A percentile compares a stretch with the other conserved stretches of the same genome.
Evolutionary conservation across 2,888 invertebrate genomes (phyloP).

Genomic region (Notodonta dromedarius): DNA sequence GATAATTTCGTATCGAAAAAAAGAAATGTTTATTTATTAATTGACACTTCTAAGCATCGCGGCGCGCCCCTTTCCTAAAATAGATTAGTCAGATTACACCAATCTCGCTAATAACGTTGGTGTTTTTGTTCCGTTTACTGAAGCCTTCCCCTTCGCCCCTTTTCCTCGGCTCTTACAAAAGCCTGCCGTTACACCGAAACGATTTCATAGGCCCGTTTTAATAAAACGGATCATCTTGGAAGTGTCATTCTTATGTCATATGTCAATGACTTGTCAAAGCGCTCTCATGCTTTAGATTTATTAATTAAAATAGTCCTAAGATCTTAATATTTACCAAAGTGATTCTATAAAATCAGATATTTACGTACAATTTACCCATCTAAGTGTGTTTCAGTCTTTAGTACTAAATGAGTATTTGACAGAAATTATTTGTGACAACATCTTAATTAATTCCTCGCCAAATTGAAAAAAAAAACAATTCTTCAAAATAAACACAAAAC

Average conservation of each 20-base stretch:
- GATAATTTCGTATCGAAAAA: not conserved
- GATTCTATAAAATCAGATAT: too few relatives aligned
- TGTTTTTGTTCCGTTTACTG: slow-evolving; percentile 83
- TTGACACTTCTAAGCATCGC: slow-evolving; percentile 66
- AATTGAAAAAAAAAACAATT: not conserved
- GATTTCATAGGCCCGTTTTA: not conserved
- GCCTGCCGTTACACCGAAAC: slow-evolving; percentile 61
- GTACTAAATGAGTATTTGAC: too few relatives aligned
- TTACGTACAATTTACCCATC: too few relatives aligned
- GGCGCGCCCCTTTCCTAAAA: slow-evolving; percentile 74
- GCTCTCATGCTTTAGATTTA: too few relatives aligned
- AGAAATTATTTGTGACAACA: too few relatives aligned
- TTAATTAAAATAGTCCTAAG: too few relatives aligned
- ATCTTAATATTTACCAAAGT: too few relatives aligned
- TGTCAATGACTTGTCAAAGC: too few relatives aligned
- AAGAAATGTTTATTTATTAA: slow-evolving; percentile 50
- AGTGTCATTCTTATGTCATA: too few relatives aligned
- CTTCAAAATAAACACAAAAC: slow-evolving; percentile 12
- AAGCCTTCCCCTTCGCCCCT: slow-evolving; percentile 75
- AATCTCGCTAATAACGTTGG: slow-evolving; percentile 84
- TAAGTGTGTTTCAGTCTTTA: too few relatives aligned
- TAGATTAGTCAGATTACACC: slow-evolving; percentile 85
- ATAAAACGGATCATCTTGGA: not conserved
- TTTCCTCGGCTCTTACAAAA: slow-evolving; percentile 64
- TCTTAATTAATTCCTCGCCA: too few relatives aligned